Evolutionary conservation across 2,888 invertebrate species (phyloP), one percentile per base, ranked within the genome.

Genomic region (Sarcophaga caerulescens): DNA sequence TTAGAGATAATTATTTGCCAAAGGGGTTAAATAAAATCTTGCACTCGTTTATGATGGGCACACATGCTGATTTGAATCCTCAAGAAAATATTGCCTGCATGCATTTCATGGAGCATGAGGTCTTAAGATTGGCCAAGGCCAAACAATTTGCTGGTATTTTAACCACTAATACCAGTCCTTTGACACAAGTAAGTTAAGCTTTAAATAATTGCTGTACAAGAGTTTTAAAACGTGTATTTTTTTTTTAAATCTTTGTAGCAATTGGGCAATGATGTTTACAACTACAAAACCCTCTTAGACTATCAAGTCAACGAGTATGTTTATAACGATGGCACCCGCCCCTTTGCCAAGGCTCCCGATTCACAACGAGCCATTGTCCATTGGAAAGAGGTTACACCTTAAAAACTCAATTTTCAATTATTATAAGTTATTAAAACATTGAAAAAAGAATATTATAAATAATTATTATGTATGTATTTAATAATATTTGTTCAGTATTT

Each of bases 1-100:
- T 19, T 87, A 94, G 95, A 88, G 95, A 95, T 68, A 93, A 93
- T 60, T 94, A 94, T 89, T 92, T 96, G 75, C 96, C 96, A 0
- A 93, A 94, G 88, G 96, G 95, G 21, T 93, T 94, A 88, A 96
- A 96, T n/a, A 94, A 95, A 89, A 95, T 97, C 65, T 94, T 97
- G 0, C 97, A 98, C 90, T 96, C 96, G 1, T 97, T 97, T 92
- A 97, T 98, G 97, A 97, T 98, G 97, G 97, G 96, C 2, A 97
- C 97, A 0, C 95, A 95, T 85, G 94, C 95, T 14, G 92, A 94
- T 0, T 92, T 97, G 63, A 94, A 94, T 81, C 91, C 96, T 0
- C 95, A 95, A 71, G 96, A 97, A 90, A 97, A 97, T 90, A 96
- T 98, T 8, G 94, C 95, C 10, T 95, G 97, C 10, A 97, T 98